These are phyloP conservation scores for Helogale parvula DNA, from an alignment of 2,113 vertebrate species.

Conservation along the genomic window DNA sequence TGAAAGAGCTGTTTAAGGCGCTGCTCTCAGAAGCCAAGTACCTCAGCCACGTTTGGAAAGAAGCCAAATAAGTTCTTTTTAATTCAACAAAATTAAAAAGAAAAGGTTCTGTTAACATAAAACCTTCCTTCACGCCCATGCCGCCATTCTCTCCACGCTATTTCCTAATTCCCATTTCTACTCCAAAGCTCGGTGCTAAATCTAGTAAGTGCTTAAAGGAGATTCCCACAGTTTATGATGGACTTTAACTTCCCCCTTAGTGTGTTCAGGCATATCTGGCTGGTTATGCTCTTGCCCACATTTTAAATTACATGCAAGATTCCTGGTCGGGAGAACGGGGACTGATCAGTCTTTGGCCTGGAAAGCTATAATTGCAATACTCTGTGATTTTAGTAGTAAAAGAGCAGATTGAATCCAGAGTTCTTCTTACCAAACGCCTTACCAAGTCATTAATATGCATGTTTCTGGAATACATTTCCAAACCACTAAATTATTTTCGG, in stretches of 20 bases:
- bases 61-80: conserved; percentile 63
- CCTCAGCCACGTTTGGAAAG: conserved; percentile 48
- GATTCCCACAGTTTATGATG: conserved; percentile 56
- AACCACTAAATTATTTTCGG: neutral
- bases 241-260: conserved; percentile 68
- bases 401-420: conserved; percentile 13
- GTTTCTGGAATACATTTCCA: conserved; percentile 5
- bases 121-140: conserved; percentile 30
- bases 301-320: conserved; percentile 32
- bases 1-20: conserved; percentile 57
- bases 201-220: conserved; percentile 54
- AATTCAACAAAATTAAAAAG: conserved; percentile 66
- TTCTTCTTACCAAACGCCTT: neutral
- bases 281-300: conserved; percentile 38
- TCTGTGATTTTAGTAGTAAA: conserved; percentile 42
- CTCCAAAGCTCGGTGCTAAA: conserved; percentile 48
- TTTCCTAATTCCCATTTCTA: conserved; percentile 46
- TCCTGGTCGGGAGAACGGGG: conserved; percentile 34
- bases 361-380: conserved; percentile 58
- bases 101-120: conserved; percentile 63
- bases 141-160: neutral
- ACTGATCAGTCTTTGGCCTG: conserved; percentile 28
- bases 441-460: conserved; percentile 13
- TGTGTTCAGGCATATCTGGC: conserved; percentile 48
- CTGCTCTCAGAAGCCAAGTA: conserved; percentile 59